Conservation (phyloP, 1,140 invertebrate species). For the Zaprionus davidi region DNA sequence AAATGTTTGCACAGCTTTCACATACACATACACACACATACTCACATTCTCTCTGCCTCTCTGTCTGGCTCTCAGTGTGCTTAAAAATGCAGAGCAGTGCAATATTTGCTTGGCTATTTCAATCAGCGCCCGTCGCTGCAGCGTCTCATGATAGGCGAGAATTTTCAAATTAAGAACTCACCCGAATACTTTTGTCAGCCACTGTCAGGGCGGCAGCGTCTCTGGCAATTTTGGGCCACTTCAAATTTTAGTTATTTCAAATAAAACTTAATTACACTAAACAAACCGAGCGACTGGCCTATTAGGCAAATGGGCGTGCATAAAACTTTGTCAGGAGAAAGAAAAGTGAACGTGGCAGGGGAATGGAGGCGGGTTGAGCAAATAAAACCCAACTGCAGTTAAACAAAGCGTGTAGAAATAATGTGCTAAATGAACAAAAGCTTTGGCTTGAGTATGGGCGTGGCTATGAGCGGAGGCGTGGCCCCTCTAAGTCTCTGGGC, state of each 20-base stretch:
- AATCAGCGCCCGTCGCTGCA: conserved; percentile 44
- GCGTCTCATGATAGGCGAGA: not conserved
- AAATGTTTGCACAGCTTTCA: conserved; percentile 62
- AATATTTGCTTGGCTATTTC: conserved; percentile 69
- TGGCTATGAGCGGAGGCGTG: not conserved
- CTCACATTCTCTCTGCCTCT: conserved; percentile 6
- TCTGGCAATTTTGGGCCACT: not conserved
- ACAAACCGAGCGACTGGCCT: conserved; percentile 52
- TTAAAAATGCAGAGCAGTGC: conserved; percentile 71
- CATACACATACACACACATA: not conserved
- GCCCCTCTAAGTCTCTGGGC: not conserved
- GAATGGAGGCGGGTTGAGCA: conserved; percentile 5
- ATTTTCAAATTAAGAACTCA: conserved; percentile 41
- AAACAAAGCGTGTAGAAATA: conserved; percentile 76
- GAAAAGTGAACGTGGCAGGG: not conserved
- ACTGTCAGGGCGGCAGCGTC: conserved; percentile 6
- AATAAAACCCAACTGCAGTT: conserved; percentile 69
- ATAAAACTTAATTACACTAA: conserved; percentile 66
- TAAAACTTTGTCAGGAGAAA: conserved; percentile 59
- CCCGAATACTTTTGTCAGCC: conserved; percentile 10
- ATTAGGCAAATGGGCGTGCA: conserved; percentile 67
- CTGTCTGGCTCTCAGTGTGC: conserved; percentile 9
- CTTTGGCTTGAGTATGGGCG: conserved; percentile 22
- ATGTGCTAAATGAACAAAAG: conserved; percentile 70
- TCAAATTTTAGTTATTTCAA: conserved; percentile 50